Evolutionary conservation across 2,888 invertebrate genomes (phyloP), one percentile per base, ranked within the genome.

Genomic region (Diplazon laetatorius): DNA sequence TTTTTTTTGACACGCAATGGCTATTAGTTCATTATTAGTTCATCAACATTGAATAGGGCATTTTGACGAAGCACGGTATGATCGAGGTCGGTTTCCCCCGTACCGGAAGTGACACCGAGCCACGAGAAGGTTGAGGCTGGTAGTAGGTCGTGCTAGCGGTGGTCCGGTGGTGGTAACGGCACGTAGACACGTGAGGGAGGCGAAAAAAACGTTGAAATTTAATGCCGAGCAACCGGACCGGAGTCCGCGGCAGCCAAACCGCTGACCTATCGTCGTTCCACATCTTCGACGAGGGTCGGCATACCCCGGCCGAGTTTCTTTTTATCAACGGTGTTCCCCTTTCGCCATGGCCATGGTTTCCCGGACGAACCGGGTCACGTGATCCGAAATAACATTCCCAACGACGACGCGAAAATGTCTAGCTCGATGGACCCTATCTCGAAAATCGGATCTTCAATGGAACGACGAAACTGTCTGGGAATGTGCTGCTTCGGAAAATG

Each of bases 221-320:
- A 72, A 76, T 44, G 39, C 35, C 75, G 55, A 65, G 48, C 12
- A 63, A 30, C 48, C n/a, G 37, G 37, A 18, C 22, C 37, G 37
- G 16, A 9, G 14, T 25, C 16, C 50, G 12, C n/a, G n/a, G n/a
- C n/a, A n/a, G 12, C 39, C n/a, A 52, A 39, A 10, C 16, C 48
- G 73, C 73, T 5, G 30, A 2, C 4, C 78, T 82, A 86, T 85
- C 87, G 82, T 57, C 72, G 87, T 72, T 80, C 85, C 77, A 85
- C 82, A 87, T 86, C 86, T 84, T 22, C n/a, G 35, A 12, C 8
- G 59, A 25, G 39, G 30, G 30, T 30, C 30, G 30, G 39, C 39
- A 20, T 39, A 59, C 65, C 59, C 50, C 44, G 57, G 39, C 37
- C 20, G 9, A 57, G 37, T 55, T 30, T 46, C 48, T 37, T n/a